Evolutionary conservation across 1,140 invertebrate genomes (phyloP).

Genomic region (Aphelinus atriplicis): DNA sequence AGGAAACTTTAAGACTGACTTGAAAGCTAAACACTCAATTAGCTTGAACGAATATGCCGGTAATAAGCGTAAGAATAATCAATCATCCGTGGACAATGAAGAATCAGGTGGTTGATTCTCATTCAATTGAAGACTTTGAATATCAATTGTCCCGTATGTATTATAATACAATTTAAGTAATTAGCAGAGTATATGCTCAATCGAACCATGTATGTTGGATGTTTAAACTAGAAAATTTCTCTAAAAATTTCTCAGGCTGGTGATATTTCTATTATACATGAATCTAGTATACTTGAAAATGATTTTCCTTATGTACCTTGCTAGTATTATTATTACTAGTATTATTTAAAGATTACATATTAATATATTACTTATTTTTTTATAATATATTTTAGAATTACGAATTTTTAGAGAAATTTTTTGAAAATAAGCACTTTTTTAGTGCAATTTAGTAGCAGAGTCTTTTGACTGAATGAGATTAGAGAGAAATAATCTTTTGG

Average conservation of each 20-base stretch:
- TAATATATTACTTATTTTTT: slow-evolving; percentile 24
- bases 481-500: slow-evolving; percentile 9
- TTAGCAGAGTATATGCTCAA: slow-evolving; percentile 37
- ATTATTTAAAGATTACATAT: not conserved
- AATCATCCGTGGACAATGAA: slow-evolving; percentile 50
- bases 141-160: slow-evolving; percentile 38
- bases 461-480: slow-evolving; percentile 1
- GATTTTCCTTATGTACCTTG: not conserved
- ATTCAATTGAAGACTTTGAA: slow-evolving; percentile 33
- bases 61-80: slow-evolving; percentile 45
- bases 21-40: slow-evolving; percentile 58
- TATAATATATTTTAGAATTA: slow-evolving; percentile 28
- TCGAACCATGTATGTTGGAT: slow-evolving; percentile 6
- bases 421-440: slow-evolving; percentile 11
- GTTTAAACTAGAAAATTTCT: slow-evolving; percentile 10
- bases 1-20: slow-evolving; percentile 64
- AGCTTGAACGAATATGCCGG: slow-evolving; percentile 46
- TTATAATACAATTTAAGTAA: slow-evolving; percentile 42
- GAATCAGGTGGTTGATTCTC: slow-evolving; percentile 54
- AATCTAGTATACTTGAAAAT: not conserved
- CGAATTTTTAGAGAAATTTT: slow-evolving; percentile 39
- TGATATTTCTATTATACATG: not conserved
- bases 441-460: slow-evolving; percentile 22
- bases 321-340: slow-evolving; percentile 5
- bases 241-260: slow-evolving; percentile 31